Percentiles rank a stretch among this genome's conserved stretches.
Evolutionary conservation across 2,888 invertebrate species (phyloP).

Genomic region (Notodonta dromedarius): DNA sequence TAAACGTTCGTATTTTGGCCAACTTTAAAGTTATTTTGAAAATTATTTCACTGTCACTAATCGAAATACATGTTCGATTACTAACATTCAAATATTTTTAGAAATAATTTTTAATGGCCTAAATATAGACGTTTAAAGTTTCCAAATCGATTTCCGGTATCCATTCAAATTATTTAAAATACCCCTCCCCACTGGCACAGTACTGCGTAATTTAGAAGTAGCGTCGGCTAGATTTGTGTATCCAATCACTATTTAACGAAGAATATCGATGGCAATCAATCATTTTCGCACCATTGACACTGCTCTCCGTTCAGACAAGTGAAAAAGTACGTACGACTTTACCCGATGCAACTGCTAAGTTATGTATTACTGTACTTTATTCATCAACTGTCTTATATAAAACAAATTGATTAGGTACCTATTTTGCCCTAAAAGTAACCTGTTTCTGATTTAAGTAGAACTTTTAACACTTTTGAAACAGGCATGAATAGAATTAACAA

Average conservation of each 20-base stretch:
- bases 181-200: not conserved
- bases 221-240: not conserved
- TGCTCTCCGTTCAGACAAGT: not conserved
- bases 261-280: not conserved
- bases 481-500: conserved; percentile 74
- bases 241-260: not conserved
- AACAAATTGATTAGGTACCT: conserved; percentile 13
- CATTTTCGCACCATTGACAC: not conserved
- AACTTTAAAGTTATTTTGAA: too few species aligned
- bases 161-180: too few species aligned
- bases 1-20: too few species aligned
- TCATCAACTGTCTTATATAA: not conserved
- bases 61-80: too few species aligned
- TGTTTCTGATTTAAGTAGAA: conserved; percentile 41
- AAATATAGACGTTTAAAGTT: too few species aligned
- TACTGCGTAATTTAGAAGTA: not conserved
- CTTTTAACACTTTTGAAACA: conserved; percentile 41
- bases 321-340: too few species aligned
- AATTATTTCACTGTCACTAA: too few species aligned
- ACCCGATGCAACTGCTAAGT: not conserved
- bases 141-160: too few species aligned
- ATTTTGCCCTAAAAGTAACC: conserved; percentile 24
- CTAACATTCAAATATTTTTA: too few species aligned
- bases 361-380: not conserved
- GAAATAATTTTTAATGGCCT: too few species aligned